Conservation (phyloP, 1,140 invertebrate species). For the Babylonia areolata region DNA sequence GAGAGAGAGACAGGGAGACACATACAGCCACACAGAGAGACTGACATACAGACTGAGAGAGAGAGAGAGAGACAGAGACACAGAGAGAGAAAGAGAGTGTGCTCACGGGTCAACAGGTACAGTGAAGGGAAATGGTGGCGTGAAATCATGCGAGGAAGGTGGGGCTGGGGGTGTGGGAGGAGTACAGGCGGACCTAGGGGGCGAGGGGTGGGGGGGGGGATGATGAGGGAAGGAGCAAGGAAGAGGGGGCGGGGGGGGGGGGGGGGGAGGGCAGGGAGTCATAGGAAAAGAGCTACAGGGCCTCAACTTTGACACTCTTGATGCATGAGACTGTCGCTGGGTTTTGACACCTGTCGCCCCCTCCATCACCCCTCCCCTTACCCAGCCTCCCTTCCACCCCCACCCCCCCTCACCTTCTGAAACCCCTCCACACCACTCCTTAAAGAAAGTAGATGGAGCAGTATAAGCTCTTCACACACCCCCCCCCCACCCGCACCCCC, state of each 20-base stretch:
- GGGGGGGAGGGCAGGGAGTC: neutral
- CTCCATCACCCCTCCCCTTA: neutral
- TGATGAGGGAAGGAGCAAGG: neutral
- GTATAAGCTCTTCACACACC: too few species aligned
- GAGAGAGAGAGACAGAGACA: neutral
- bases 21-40: neutral
- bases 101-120: neutral
- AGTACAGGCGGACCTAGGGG: neutral
- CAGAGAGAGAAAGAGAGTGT: neutral
- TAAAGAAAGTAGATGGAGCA: too few species aligned
- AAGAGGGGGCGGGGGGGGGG: neutral
- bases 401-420: neutral
- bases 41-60: too few species aligned
- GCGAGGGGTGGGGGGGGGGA: neutral
- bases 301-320: slow-evolving; percentile 33
- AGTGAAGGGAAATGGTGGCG: neutral
- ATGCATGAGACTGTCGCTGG: slow-evolving; percentile 36
- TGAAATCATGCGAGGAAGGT: too few species aligned
- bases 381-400: neutral
- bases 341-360: slow-evolving; percentile 36
- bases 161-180: neutral
- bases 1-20: neutral
- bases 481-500: neutral
- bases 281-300: neutral
- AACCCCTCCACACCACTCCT: too few species aligned